Evolutionary conservation across 1,140 invertebrate genomes (phyloP), one percentile per base, ranked within the genome.

Genomic region (Acromyrmex echinatior): DNA sequence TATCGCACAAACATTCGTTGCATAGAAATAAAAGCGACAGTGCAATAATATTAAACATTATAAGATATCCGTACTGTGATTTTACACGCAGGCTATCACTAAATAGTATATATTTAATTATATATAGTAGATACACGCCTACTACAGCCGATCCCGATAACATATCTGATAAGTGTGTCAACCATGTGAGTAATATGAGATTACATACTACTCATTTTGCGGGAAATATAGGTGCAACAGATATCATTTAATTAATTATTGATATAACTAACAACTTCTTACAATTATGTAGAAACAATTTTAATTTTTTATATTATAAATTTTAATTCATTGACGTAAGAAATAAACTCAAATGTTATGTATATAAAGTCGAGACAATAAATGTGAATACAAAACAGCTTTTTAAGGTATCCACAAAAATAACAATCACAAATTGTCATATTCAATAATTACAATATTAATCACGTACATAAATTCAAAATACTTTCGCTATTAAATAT

Each of bases 91-190:
- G n/a, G 2, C 45, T 53, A 81, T 12, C 7, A 14, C 0, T 58
- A 21, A 80, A 70, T 35, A 31, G 7, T 25, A 45, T 14, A 14
- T 3, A 18, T 56, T 71, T 18, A 35, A 28, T 53, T n/a, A 71
- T 14, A 18, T 7, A 71, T 12, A 45, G 21, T 14, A 81, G 66
- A 63, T 76, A 49, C 12, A 60, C 14, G 45, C 31, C 14, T 68
- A 45, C 21, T 86, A 74, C 7, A 60, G 49, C 39, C 25, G 10
- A 58, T 87, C 14, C 12, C 90, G 92, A 93, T 93, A 92, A 60
- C 88, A 87, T 93, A 93, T 92, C 92, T 89, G 92, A 93, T 93
- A 89, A 91, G 68, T 60, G 56, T 79, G 71, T 88, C 88, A 70
- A 53, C 16, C n/a, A 63, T 45, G 28, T 73, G 35, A 89, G 79